Conservation (phyloP, 2,888 invertebrate genomes). For the Hyppa rectilinea region DNA sequence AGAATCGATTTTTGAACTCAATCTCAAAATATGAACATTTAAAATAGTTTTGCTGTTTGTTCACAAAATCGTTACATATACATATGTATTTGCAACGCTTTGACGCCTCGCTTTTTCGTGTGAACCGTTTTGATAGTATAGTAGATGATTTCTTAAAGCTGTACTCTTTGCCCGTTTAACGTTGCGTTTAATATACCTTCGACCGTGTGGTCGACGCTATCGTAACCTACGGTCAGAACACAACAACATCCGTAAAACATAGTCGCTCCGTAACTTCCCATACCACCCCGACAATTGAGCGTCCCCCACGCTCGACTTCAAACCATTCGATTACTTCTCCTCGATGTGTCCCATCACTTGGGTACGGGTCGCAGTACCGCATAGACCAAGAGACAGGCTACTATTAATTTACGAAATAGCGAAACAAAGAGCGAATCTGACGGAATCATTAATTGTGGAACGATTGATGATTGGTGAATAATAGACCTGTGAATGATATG, state of each 20-base stretch:
- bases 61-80: neutral
- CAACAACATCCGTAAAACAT: neutral
- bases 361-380: conserved; percentile 42
- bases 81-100: neutral
- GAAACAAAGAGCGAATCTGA: conserved; percentile 68
- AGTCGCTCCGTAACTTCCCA: neutral
- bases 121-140: neutral
- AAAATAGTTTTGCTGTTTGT: neutral
- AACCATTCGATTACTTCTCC: conserved; percentile 28
- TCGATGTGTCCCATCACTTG: conserved; percentile 56
- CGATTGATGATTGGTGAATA: conserved; percentile 71
- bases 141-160: neutral
- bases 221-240: too few species aligned
- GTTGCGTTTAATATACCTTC: neutral
- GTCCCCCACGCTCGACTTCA: conserved; percentile 8
- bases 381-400: conserved; percentile 74
- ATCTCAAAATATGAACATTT: conserved; percentile 8
- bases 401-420: conserved; percentile 70
- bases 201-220: too few species aligned
- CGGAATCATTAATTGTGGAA: conserved; percentile 71
- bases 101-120: neutral
- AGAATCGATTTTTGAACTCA: conserved; percentile 17
- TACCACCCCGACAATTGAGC: neutral
- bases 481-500: conserved; percentile 62
- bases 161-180: too few species aligned